Conservation (phyloP, 2,797 vertebrate genomes). For the Antennarius maculatus region DNA sequence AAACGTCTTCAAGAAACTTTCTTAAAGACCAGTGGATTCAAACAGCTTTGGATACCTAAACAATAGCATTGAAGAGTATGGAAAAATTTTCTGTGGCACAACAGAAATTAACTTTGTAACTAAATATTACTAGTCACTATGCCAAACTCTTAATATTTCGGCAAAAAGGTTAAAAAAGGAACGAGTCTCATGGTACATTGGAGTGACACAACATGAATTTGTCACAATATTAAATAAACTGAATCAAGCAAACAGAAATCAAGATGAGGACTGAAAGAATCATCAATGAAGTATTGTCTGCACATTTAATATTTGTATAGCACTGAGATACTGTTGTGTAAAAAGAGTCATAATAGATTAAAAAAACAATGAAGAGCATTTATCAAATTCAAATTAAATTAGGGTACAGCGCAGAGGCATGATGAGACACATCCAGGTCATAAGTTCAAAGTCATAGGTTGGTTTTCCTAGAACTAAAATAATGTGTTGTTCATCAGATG, state of each 20-base stretch:
- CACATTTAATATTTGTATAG: neutral
- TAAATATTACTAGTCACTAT: neutral
- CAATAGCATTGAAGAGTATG: neutral
- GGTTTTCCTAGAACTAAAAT: conserved; percentile 7
- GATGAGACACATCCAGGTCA: neutral
- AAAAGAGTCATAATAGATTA: neutral
- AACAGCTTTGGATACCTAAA: too few species aligned
- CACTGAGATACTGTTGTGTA: neutral
- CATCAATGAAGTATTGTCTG: too few species aligned
- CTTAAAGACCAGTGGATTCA: too few species aligned
- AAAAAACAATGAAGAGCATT: neutral
- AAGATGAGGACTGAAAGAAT: too few species aligned
- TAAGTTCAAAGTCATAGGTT: neutral
- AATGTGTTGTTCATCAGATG: neutral
- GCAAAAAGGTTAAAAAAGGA: neutral
- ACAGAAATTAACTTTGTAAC: neutral
- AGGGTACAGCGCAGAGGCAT: neutral
- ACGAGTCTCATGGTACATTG: neutral
- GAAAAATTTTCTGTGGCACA: neutral
- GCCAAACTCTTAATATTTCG: neutral
- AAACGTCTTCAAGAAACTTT: too few species aligned
- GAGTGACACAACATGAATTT: neutral
- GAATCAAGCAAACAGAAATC: too few species aligned
- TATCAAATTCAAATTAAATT: neutral
- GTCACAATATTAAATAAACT: too few species aligned